A percentile compares a stretch with the other conserved stretches of the same genome.
Conservation (phyloP, 2,113 vertebrate genomes). For the Sinocyclocheilus rhinocerous region DNA sequence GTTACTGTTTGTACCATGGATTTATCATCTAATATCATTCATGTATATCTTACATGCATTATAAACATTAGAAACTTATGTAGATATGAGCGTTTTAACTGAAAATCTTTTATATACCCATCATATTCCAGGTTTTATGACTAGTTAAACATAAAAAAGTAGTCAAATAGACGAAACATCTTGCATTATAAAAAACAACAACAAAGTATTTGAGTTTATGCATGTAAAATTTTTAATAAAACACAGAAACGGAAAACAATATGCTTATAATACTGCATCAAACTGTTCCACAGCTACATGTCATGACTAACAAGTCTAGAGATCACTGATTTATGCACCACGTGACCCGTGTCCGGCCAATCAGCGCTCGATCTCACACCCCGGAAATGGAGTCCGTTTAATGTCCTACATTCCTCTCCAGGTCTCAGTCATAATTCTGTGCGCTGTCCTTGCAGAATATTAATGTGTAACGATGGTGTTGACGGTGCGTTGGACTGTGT, state of each 20-base stretch:
- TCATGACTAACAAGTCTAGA: background rate
- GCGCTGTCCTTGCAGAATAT: conserved; percentile 20
- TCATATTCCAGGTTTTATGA: too few relatives aligned
- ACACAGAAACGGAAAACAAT: background rate
- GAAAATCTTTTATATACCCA: too few relatives aligned
- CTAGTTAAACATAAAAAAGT: too few relatives aligned
- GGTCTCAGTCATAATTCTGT: conserved; percentile 15
- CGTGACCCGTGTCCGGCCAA: background rate
- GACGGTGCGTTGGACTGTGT: background rate
- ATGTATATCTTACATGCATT: too few relatives aligned
- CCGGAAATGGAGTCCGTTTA: conserved; percentile 19
- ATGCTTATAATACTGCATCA: background rate
- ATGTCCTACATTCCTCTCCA: conserved; percentile 24
- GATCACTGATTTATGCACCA: background rate
- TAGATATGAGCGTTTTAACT: too few relatives aligned
- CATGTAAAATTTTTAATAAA: background rate
- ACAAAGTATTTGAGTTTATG: background rate
- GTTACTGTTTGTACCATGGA: too few relatives aligned
- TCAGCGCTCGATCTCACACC: background rate
- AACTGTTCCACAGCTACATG: background rate
- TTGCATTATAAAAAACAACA: too few relatives aligned
- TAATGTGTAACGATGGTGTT: conserved; percentile 14
- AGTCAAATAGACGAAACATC: too few relatives aligned
- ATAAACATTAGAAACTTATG: too few relatives aligned
- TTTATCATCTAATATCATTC: too few relatives aligned